Percentiles rank a stretch among this genome's conserved stretches.
phyloP scores from a whole-genome alignment of 2,888 invertebrate species.

The Scaptomyza caliginosa region DNA sequence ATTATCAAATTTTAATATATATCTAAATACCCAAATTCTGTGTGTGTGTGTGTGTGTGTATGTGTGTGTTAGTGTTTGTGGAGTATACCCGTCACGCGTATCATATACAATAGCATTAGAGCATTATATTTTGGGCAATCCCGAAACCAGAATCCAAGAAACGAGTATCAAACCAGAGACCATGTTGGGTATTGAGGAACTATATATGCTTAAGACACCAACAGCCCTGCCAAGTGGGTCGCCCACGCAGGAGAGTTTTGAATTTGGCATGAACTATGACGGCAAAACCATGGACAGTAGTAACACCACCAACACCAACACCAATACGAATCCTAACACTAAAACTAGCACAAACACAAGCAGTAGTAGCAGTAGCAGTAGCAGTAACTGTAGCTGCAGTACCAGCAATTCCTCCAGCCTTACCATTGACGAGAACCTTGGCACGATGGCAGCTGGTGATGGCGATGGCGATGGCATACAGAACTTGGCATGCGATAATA shows the following conservation, averaged over 20 bases:
- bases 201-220: slow-evolving; percentile 54
- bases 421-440: slow-evolving; percentile 55
- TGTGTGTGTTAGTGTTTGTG: slow-evolving; percentile 13
- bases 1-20: slow-evolving; percentile 42
- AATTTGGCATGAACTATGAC: slow-evolving; percentile 61
- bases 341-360: not conserved
- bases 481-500: slow-evolving; percentile 63
- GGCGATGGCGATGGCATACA: slow-evolving; percentile 52
- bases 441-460: slow-evolving; percentile 55
- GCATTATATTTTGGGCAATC: slow-evolving; percentile 1
- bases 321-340: not conserved
- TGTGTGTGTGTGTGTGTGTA: slow-evolving; percentile 4
- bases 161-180: slow-evolving; percentile 12
- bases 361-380: slow-evolving; percentile 17
- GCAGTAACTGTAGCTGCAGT: slow-evolving; percentile 4
- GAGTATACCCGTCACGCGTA: slow-evolving; percentile 8
- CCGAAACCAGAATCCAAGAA: slow-evolving; percentile 6
- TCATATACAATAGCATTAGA: slow-evolving; percentile 3
- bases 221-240: slow-evolving; percentile 56
- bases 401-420: slow-evolving; percentile 25
- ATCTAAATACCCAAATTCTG: slow-evolving; percentile 32
- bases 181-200: slow-evolving; percentile 64
- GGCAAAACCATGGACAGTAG: slow-evolving; percentile 28
- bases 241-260: slow-evolving; percentile 63
- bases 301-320: slow-evolving; percentile 17